A percentile compares a stretch with the other conserved stretches of the same genome.
Conservation (phyloP, 2,113 vertebrate genomes). For the Urocolius indicus region DNA sequence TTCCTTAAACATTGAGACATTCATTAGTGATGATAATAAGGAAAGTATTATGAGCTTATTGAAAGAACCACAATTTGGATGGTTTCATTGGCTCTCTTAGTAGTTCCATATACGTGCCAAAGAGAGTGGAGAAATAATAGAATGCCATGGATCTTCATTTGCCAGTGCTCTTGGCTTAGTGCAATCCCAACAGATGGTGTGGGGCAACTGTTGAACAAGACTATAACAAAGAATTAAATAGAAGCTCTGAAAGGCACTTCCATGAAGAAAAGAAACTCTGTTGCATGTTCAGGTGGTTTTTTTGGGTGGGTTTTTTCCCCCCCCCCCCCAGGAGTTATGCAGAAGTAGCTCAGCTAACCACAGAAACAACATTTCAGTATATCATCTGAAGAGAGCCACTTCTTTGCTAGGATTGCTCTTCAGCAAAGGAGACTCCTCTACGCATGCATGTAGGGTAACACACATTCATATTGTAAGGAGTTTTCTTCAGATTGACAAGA, state of each 20-base stretch:
- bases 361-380: background rate
- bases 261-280: background rate
- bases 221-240: background rate
- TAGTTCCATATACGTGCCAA: background rate
- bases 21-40: background rate
- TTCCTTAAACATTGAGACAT: background rate
- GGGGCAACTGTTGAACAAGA: background rate
- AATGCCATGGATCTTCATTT: background rate
- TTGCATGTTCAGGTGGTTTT: background rate
- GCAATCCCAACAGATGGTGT: background rate
- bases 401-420: background rate
- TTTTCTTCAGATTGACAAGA: background rate
- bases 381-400: background rate
- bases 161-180: background rate
- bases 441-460: background rate
- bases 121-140: background rate
- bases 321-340: background rate
- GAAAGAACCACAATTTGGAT: background rate
- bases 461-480: background rate
- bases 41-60: background rate
- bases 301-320: too few species aligned
- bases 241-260: background rate
- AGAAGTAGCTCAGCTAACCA: background rate
- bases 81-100: background rate
- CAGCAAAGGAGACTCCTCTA: background rate